Evolutionary conservation across 2,888 invertebrate genomes (phyloP), one percentile per base, ranked within the genome.

Genomic region (Plagiodera versicolora): DNA sequence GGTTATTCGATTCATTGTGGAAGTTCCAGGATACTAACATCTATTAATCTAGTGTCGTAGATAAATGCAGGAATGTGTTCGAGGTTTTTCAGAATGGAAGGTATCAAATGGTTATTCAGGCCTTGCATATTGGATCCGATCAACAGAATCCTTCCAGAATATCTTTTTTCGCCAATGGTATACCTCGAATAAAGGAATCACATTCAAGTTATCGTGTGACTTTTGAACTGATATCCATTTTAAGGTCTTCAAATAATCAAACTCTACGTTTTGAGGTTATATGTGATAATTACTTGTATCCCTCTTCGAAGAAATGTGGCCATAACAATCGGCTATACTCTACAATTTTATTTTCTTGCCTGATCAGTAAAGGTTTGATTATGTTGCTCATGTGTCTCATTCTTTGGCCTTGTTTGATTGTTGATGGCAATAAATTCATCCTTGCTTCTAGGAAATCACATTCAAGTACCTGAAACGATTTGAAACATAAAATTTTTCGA

Each of bases 21-120:
- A 4, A 5, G 14, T 10, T 18, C 14, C n/a, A 9, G 16, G 1
- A 14, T 44, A n/a, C 57, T 54, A 65, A 70, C 70, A 49, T 69
- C 66, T 16, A 66, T 65, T 11, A 72, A 50, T 49, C 65, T 65
- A 4, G 67, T 63, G 52, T 83, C 81, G 16, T 83, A 71, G n/a
- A 81, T 77, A 63, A 79, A 78, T 28, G 79, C 76, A 0, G 83
- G 81, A 54, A 83, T 69, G 70, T 80, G 80, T 73, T 87, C 87
- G 55, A 87, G 75, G 46, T 79, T 75, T 72, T 86, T 84, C 35
- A 88, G 76, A 30, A 87, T 67, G 1, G 86, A 86, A 4, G 87
- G 87, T n/a, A 85, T 82, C 32, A 87, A 75, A 74, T 88, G 85
- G 5, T 82, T 81, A 46, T 85, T 85, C 66, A 88, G 85, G 16